Base-by-base conservation (phyloP, 2,113 vertebrate species). In the Emberiza fucata region DNA sequence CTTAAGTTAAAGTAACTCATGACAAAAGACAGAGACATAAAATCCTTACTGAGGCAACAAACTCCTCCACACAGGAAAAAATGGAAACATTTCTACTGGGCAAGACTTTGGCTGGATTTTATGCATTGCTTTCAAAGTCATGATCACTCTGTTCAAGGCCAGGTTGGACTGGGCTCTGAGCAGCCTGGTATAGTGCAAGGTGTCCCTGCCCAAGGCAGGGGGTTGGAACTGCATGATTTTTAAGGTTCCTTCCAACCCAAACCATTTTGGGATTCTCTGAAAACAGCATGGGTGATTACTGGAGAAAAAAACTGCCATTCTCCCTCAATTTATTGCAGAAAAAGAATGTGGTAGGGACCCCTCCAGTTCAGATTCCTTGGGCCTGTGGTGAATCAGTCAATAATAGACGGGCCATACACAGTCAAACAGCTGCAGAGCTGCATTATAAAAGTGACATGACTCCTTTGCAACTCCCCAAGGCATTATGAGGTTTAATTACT, bases 221-320 rank as follows among this genome's bases (percentile, higher is more conserved):
- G 9, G 2, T 8, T 75, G 39, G n/a, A 47, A 53, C 29, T 31
- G 48, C 21, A 16, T 40, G 14, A 48, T 31, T 25, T 63, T 61
- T 42, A 63, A 42, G 35, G 35, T 56, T 14, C 9, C 31, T 63
- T 70, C 35, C 42, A 77, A 56, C 25, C 25, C 31, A 83, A 76
- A 33, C 5, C 18, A 48, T 33, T 23, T 31, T 27, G 14, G 8
- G 48, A 54, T 35, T 76, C 63, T 76, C 17, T 76, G 47, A 70
- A 73, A 83, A 27, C 20, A 56, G 16, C 0, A 0, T 39, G 16
- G 24, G 25, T 40, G 69, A 31, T 60, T 68, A 47, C 45, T 40
- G 12, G 12, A 37, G 15, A 1, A 16, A 56, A 56, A 51, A 71
- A 39, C 16, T 22, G 25, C 22, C 68, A 17, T 18, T 72, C 9